A percentile compares a stretch with the other conserved stretches of the same genome.
Evolutionary conservation across 2,888 invertebrate species (phyloP).

Genomic region (Apamea sordens): DNA sequence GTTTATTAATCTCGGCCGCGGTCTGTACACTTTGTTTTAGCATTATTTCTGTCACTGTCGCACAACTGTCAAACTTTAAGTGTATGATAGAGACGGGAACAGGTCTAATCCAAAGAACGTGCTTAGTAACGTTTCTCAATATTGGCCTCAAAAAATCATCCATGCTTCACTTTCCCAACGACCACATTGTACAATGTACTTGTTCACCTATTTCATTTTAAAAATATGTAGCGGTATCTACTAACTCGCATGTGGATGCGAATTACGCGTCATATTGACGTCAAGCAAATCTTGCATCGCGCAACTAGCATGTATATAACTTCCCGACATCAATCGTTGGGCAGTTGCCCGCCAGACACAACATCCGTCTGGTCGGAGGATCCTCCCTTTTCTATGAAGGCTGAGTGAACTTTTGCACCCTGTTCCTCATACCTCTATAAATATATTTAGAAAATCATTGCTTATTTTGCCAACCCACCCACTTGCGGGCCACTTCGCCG

Average conservation of each 20-base stretch:
- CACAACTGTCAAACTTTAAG: background rate
- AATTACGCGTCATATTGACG: too few relatives aligned
- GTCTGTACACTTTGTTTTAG: background rate
- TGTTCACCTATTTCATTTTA: background rate
- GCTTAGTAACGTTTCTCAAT: background rate
- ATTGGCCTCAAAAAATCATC: background rate
- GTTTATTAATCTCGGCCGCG: too few relatives aligned
- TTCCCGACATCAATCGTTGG: too few relatives aligned
- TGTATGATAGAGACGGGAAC: background rate
- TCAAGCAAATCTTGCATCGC: too few relatives aligned
- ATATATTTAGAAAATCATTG: background rate
- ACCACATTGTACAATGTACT: background rate
- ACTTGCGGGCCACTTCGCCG: slow-evolving; percentile 73
- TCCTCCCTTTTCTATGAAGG: too few relatives aligned
- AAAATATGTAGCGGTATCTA: background rate
- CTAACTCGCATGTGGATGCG: too few relatives aligned
- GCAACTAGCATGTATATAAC: too few relatives aligned
- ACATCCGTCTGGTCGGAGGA: too few relatives aligned
- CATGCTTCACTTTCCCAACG: background rate
- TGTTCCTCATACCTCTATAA: too few relatives aligned
- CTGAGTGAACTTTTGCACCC: too few relatives aligned
- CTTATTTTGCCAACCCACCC: slow-evolving; percentile 66
- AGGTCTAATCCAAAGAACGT: background rate
- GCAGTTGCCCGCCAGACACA: too few relatives aligned
- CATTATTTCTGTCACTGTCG: background rate